A percentile compares a stretch with the other conserved stretches of the same genome.
Conservation (phyloP, 2,113 vertebrate species). For the Salminus brasiliensis region DNA sequence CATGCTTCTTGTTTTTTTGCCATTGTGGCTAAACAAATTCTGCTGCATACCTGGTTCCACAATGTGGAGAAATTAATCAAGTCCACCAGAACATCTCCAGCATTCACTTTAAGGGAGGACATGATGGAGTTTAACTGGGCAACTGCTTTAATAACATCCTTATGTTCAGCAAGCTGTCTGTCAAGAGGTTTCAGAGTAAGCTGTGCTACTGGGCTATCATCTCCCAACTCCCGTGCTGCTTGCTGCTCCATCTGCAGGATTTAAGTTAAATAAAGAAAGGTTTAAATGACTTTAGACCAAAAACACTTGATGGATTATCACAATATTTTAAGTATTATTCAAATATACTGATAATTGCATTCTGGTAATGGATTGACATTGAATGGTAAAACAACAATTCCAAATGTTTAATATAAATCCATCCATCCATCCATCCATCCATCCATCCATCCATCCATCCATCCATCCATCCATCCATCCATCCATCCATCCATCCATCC, state of each 20-base stretch:
- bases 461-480: too few species aligned
- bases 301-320: too few species aligned
- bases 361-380: too few species aligned
- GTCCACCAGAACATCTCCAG: constrained; percentile 66
- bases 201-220: constrained; percentile 70
- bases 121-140: constrained; percentile 76
- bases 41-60: constrained; percentile 80
- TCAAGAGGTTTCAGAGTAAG: constrained; percentile 74
- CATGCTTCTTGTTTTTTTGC: too few species aligned
- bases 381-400: too few species aligned
- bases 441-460: too few species aligned
- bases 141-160: constrained; percentile 79
- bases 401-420: too few species aligned
- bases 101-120: constrained; percentile 72
- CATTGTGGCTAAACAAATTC: neutral
- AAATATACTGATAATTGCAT: too few species aligned
- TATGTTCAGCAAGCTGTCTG: constrained; percentile 80
- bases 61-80: constrained; percentile 78
- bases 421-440: too few species aligned
- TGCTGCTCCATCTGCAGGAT: constrained; percentile 75
- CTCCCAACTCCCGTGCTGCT: constrained; percentile 67
- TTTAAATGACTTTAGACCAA: neutral
- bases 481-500: too few species aligned
- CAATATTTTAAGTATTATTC: too few species aligned
- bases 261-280: neutral